Base-by-base conservation (phyloP, 2,888 invertebrate species). In the Acrobasis suavella region DNA sequence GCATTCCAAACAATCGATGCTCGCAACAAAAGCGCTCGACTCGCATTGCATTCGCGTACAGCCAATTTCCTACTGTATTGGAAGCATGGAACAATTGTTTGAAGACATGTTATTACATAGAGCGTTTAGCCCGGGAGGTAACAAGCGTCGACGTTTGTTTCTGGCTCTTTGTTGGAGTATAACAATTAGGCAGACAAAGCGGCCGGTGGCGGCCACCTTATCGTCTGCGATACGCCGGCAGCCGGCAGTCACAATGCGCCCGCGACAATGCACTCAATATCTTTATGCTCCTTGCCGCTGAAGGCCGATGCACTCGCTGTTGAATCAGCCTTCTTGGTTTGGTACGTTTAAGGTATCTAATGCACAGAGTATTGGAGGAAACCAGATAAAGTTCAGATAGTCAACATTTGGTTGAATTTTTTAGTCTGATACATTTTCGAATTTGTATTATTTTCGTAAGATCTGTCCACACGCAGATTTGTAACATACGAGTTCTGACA, bases 11-110 rank as follows among this genome's bases (percentile, higher is more conserved):
- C 66, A 72, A 69, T 73, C 71, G 72, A 65, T 58, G 68, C 58
- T 64, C 68, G 65, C 72, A 82, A 89, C 86, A 89, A 86, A 80
- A 75, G 81, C 74, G 65, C 70, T 77, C 72, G 71, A 72, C 71
- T 77, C 73, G 74, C 74, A 75, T 76, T 79, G 78, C 82, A 77
- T 84, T 82, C 76, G 82, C 71, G 73, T 81, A 85, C 77, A 83
- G 78, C 75, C 89, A 90, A 91, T 91, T 91, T 91, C 89, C 89
- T 85, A 80, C 80, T 83, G 84, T 87, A 87, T 90, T 84, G 85
- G 82, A 83, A 84, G 77, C 80, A 81, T 76, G 72, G 78, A 82
- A 80, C 87, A 81, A 90, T 91, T 89, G 90, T 89, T 83, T 81
- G 86, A 87, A 83, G 89, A 90, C 89, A 86, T 85, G 90, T 91